phyloP scores from a whole-genome alignment of 2,113 vertebrate genomes.

The Montifringilla adamsi region DNA sequence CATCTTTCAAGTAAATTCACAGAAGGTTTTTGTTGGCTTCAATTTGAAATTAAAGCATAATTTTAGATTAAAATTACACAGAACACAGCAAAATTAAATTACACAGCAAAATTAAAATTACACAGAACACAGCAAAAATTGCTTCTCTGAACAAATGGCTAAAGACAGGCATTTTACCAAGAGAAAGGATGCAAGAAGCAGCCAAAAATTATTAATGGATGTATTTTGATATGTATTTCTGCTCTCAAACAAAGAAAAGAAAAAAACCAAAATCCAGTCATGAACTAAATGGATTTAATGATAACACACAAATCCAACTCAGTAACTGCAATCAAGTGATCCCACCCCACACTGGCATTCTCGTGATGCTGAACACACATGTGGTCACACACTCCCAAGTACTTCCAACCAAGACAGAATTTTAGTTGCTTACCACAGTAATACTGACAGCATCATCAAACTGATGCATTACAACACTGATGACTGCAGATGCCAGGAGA shows the following conservation, averaged over 20 bases:
- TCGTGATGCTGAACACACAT: not conserved
- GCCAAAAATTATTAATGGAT: not conserved
- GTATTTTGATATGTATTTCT: not conserved
- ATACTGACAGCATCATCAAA: slow-evolving; percentile 99
- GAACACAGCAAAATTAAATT: not conserved
- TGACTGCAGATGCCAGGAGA: slow-evolving; percentile 94
- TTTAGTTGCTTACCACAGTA: slow-evolving; percentile 87
- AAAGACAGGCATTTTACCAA: not conserved
- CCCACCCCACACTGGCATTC: not conserved
- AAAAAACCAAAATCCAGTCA: not conserved
- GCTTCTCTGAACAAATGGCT: not conserved
- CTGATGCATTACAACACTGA: slow-evolving; percentile 97
- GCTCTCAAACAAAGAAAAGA: not conserved
- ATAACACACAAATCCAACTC: not conserved
- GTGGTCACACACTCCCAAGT: not conserved
- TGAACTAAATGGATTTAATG: not conserved
- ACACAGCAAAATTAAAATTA: not conserved
- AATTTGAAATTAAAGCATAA: not conserved
- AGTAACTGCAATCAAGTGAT: not conserved
- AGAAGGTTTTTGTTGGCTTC: not conserved
- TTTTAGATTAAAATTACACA: not conserved
- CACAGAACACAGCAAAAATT: not conserved
- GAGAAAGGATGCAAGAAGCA: not conserved
- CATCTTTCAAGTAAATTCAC: not conserved
- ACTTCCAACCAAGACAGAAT: not conserved